These are phyloP conservation scores for Pterostichus niger DNA, from an alignment of 2,888 invertebrate species.

Conservation along the genomic window DNA sequence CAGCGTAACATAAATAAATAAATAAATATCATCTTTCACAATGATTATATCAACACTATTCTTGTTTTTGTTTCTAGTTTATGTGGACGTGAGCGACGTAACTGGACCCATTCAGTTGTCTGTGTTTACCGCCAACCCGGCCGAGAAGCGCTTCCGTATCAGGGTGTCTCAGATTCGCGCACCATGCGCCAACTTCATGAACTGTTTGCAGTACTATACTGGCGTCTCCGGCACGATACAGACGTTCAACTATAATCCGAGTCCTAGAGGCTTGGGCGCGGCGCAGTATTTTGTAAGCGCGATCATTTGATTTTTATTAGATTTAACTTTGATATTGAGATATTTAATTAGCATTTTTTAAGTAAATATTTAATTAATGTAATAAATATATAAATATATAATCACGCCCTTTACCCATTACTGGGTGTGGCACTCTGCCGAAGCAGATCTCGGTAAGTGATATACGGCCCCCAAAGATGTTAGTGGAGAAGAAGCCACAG, in stretches of 20 bases:
- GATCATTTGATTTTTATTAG: no score
- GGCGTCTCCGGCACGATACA: constrained; percentile 81
- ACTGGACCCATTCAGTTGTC: constrained; percentile 83
- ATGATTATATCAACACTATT: neutral
- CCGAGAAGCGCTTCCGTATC: constrained; percentile 82
- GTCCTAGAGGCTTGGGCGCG: constrained; percentile 70
- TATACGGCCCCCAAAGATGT: no score
- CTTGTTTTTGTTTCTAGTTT: constrained; percentile 79
- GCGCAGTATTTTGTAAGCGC: constrained; percentile 82
- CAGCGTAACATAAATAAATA: no score
- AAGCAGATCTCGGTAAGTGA: no score
- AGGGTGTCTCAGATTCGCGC: constrained; percentile 80
- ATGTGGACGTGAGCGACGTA: constrained; percentile 84
- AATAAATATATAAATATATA: no score
- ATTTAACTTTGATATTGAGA: no score
- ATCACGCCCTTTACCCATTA: no score
- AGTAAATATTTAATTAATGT: no score
- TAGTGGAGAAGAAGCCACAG: no score
- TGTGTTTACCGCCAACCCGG: constrained; percentile 80
- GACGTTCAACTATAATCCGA: constrained; percentile 84
- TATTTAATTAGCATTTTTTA: no score
- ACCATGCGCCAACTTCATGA: constrained; percentile 76
- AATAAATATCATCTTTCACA: no score
- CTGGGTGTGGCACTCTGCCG: no score
- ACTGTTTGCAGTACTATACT: constrained; percentile 83